Percentiles rank a stretch among this genome's conserved stretches.
Conservation (phyloP, 2,888 invertebrate genomes). For the Encarsia formosa region DNA sequence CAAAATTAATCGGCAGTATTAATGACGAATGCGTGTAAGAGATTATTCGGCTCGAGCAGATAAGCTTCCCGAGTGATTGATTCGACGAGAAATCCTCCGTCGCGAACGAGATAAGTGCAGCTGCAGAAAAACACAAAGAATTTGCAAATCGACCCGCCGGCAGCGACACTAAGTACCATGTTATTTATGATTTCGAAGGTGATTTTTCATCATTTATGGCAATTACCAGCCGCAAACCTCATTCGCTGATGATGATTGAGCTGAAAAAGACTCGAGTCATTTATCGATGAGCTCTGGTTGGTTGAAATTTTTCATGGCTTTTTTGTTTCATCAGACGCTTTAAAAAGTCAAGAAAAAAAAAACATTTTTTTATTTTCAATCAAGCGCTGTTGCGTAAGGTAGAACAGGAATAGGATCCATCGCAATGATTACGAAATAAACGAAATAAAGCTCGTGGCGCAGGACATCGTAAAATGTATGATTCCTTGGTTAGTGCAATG, state of each 20-base stretch:
- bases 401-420: too few relatives aligned
- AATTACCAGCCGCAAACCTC: conserved; percentile 1
- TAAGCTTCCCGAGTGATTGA: conserved; percentile 19
- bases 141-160: not conserved
- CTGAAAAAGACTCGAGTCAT: too few relatives aligned
- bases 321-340: too few relatives aligned
- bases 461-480: conserved; percentile 9
- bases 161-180: not conserved
- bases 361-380: too few relatives aligned
- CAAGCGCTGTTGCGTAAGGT: too few relatives aligned
- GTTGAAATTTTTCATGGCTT: too few relatives aligned
- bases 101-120: not conserved
- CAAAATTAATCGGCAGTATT: not conserved
- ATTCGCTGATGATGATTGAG: too few relatives aligned
- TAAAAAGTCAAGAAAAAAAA: too few relatives aligned
- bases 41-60: not conserved
- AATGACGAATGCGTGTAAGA: conserved; percentile 1
- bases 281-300: too few relatives aligned
- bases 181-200: conserved; percentile 17
- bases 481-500: conserved; percentile 14
- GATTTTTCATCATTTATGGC: conserved; percentile 13
- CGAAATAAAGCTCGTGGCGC: conserved; percentile 13
- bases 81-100: not conserved
- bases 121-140: not conserved
- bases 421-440: conserved; percentile 17